Evolutionary conservation across 2,113 vertebrate genomes (phyloP), one percentile per base, ranked within the genome.

Genomic region (Porphyrio hochstetteri): DNA sequence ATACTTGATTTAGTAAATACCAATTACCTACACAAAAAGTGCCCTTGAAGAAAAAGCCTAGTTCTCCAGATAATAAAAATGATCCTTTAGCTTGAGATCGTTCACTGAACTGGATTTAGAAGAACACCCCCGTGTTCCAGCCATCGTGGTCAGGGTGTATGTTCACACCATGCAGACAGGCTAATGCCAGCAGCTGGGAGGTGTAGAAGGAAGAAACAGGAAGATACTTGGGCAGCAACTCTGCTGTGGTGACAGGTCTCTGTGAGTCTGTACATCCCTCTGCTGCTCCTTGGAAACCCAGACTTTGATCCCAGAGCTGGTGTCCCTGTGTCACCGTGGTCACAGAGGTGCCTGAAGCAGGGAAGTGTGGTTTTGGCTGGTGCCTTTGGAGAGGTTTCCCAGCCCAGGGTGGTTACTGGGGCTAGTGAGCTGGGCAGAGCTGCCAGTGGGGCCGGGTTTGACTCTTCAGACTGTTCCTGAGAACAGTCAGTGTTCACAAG

Each of bases 211-310:
- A 28, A 13, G 3, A 6, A 9, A 1, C 0, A 24, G 48, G 48
- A 18, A 8, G n/a, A 4, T 36, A 11, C 4, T 16, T 1, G 6
- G 19, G n/a, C 71, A 13, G 27, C 2, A 40, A 3, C 38, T 11
- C 29, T 31, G 56, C 20, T 3, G 0, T 1, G 3, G 48, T 21
- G 29, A 25, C 64, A 16, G 38, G 17, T 46, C 17, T 46, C 17
- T 46, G 17, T 46, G 44, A 46, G 44, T 18, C 44, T 17, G 19
- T 8, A 46, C 17, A 19, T 46, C 53, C 42, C 1, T 0, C 60
- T 31, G 9, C 53, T 33, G 69, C 78, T 28, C 15, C 19, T 2
- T 38, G 35, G 11, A 31, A 11, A 35, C 31, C 28, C 0, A 1
- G 48, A 13, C 40, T 23, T 9, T 2, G 11, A 5, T 48, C 46